Percentiles rank a stretch among this genome's conserved stretches.
These are phyloP conservation scores for Falco rusticolus DNA, from an alignment of 2,797 vertebrate species.

Conservation along the genomic window DNA sequence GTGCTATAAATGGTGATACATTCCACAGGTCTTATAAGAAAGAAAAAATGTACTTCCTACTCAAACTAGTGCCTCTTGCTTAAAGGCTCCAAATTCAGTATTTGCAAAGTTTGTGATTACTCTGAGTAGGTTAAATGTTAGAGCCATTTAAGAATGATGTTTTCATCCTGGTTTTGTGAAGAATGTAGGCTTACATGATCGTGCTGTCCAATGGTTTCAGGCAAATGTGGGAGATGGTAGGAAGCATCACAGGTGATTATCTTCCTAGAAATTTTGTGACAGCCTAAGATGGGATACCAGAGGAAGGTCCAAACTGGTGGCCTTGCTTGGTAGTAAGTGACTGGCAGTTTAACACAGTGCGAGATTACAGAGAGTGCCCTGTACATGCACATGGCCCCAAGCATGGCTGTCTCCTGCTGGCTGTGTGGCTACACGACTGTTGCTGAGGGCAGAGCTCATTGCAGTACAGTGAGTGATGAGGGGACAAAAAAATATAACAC, in stretches of 20 bases:
- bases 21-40: background rate
- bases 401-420: background rate
- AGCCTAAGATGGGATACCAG: background rate
- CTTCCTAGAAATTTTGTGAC: background rate
- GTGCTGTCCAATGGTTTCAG: background rate
- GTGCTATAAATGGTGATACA: background rate
- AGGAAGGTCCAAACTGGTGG: background rate
- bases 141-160: background rate
- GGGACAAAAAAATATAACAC: background rate
- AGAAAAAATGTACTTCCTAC: background rate
- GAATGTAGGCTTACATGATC: background rate
- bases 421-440: background rate
- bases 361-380: background rate
- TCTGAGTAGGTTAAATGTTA: background rate
- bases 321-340: background rate
- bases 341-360: background rate
- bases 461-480: background rate
- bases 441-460: background rate
- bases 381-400: accelerated
- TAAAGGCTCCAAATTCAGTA: background rate
- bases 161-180: background rate
- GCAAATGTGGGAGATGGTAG: background rate
- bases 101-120: background rate
- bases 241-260: background rate
- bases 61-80: background rate